Evolutionary conservation across 2,888 invertebrate species (phyloP).

Genomic region (Ptilodon capucinus): DNA sequence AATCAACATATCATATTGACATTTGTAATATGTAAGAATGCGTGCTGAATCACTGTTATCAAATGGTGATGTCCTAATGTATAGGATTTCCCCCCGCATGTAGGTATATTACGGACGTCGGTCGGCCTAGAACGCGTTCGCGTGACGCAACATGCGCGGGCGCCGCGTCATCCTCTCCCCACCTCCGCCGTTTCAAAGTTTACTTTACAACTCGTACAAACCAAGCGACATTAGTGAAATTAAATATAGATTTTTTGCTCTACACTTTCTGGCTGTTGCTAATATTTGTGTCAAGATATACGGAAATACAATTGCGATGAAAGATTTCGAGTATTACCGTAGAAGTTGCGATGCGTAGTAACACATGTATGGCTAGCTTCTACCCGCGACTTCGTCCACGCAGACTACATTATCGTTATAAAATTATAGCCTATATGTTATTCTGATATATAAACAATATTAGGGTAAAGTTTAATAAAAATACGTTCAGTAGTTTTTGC

Average conservation of each 20-base stretch:
- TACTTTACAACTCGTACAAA: not conserved
- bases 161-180: constrained; percentile 36
- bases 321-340: not conserved
- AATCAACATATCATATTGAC: not conserved
- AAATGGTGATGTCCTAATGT: constrained; percentile 13
- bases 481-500: too few species aligned
- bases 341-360: not conserved
- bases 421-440: too few species aligned
- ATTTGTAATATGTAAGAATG: not conserved
- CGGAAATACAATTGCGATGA: not conserved
- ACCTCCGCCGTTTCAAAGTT: not conserved
- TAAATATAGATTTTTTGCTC: not conserved
- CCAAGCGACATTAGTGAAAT: not conserved
- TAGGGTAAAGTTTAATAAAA: too few species aligned
- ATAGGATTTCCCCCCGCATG: constrained; percentile 41
- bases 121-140: constrained; percentile 11
- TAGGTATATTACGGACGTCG: constrained; percentile 22
- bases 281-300: not conserved
- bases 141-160: constrained; percentile 43
- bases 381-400: too few species aligned
- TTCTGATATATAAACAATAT: too few species aligned
- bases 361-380: too few species aligned
- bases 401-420: too few species aligned
- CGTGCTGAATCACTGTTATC: not conserved
- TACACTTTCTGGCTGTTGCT: not conserved